Base-by-base conservation (phyloP, 2,888 invertebrate species). In the Cheilosia variabilis region DNA sequence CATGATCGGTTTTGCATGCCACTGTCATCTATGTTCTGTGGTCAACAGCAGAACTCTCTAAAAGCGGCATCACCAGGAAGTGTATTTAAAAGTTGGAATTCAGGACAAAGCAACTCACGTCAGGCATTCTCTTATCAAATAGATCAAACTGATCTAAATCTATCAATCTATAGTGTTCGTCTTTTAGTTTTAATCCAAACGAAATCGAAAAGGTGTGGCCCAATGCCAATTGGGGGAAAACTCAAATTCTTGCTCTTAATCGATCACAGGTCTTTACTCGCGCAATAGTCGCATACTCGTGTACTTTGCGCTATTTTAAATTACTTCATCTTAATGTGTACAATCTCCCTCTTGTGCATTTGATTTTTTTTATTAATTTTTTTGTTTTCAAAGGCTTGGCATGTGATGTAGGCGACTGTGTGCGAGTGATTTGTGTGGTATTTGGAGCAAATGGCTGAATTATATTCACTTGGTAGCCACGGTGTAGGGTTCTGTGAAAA, bases 151-250 rank as follows among this genome's bases (percentile, higher is more conserved):
- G 69, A 62, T 80, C 71, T 65, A 52, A 81, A 57, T 71, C 13
- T 10, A 9, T 45, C 43, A 22, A 31, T 52, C 58, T 69, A 19
- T 41, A 45, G 19, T 19, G 15, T 37, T 34, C 37, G 31, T 58
- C 15, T 57, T 43, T 58, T 58, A 43, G 10, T 43, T 31, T 34
- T 57, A 27, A 6, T 52, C 17, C 19, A 58, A 63, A 3, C 1
- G n/a, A 9, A 58, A 62, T 37, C 37, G 24, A 60, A 53, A 68
- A 60, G 79, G 79, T 66, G 79, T 79, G 79, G 72, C 65, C 41
- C 22, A 19, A 22, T 77, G 71, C 68, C 77, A 82, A 77, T 63
- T 71, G 71, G 81, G 81, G 63, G 45, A 81, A 50, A 72, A 53
- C 31, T 66, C 9, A 66, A 55, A 83, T 83, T 60, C 62, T 62